phyloP scores from a whole-genome alignment of 2,888 invertebrate genomes.

The Schizotus pectinicornis region DNA sequence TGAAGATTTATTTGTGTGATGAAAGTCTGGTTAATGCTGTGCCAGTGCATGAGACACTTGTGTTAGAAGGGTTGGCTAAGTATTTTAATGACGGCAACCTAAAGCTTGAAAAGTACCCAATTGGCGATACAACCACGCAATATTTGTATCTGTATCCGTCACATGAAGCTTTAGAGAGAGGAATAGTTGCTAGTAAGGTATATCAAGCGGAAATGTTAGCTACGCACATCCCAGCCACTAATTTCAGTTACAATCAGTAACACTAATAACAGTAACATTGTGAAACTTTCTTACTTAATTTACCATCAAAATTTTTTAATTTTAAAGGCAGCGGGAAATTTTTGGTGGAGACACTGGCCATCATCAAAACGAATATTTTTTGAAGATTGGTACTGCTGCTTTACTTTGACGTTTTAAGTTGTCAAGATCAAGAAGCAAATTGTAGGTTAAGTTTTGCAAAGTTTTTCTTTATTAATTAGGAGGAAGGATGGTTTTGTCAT shows the following conservation, averaged over 20 bases:
- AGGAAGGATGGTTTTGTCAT: conserved; percentile 7
- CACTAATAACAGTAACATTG: no score
- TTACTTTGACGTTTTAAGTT: no score
- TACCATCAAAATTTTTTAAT: no score
- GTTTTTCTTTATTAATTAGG: background rate
- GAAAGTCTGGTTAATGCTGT: background rate
- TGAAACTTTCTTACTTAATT: no score
- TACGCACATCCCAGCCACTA: no score
- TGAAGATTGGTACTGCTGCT: no score
- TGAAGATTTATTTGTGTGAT: conserved; percentile 5
- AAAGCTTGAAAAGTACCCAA: background rate
- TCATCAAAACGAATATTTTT: no score
- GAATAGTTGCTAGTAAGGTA: background rate
- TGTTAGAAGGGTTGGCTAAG: conserved; percentile 1
- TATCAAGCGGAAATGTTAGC: background rate
- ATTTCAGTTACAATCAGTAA: no score
- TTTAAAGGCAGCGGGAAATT: no score
- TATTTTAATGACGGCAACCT: conserved; percentile 2
- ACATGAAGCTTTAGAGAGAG: background rate
- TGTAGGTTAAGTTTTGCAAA: background rate
- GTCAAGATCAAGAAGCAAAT: no score
- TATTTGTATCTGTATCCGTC: conserved; percentile 16
- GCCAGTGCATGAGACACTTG: conserved; percentile 9
- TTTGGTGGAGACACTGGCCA: no score
- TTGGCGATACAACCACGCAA: conserved; percentile 1